phyloP scores from a whole-genome alignment of 2,888 invertebrate species.

The Sisyra terminalis region DNA sequence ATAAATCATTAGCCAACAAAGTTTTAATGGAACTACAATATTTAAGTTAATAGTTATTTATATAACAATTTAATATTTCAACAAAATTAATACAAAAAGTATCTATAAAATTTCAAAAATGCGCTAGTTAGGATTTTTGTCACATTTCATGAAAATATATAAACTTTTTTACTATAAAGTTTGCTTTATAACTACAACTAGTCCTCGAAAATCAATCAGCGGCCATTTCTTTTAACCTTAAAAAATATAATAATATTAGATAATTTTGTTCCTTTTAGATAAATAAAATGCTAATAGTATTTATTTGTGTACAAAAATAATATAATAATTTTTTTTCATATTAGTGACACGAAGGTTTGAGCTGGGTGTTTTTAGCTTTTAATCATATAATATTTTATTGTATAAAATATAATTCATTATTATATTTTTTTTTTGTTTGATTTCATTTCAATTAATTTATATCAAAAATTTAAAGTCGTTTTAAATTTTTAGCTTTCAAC shows the following conservation, averaged over 20 bases:
- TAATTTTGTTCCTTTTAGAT: constrained; percentile 1
- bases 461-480: neutral
- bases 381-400: constrained; percentile 1
- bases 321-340: constrained; percentile 4
- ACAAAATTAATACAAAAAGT: constrained; percentile 1
- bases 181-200: neutral
- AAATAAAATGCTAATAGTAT: neutral
- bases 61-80: constrained; percentile 3
- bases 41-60: too few relatives aligned
- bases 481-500: neutral
- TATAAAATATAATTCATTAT: neutral
- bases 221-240: too few relatives aligned
- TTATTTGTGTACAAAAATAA: neutral
- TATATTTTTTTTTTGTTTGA: neutral
- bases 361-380: constrained; percentile 26
- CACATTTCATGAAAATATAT: neutral
- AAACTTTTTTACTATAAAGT: neutral
- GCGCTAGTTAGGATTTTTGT: neutral
- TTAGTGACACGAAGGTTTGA: constrained; percentile 23
- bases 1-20: too few relatives aligned
- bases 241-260: neutral
- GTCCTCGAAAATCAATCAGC: neutral
- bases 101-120: neutral
- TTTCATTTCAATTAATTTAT: neutral
- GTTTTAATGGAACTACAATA: too few relatives aligned